These are phyloP conservation scores for Orthosia incerta DNA, from an alignment of 2,888 invertebrate genomes.

Conservation along the genomic window DNA sequence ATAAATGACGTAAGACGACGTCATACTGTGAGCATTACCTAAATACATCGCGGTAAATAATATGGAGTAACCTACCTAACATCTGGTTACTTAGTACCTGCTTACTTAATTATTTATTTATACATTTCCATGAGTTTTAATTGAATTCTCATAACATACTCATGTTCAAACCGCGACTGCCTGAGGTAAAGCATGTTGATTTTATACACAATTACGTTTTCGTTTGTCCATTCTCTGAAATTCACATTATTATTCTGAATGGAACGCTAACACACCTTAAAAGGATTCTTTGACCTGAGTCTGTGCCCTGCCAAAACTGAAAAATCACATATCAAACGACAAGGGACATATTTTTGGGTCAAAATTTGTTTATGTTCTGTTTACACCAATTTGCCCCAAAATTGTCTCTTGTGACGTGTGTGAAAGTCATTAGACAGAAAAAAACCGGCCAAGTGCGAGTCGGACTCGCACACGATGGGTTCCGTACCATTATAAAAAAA, in stretches of 20 bases:
- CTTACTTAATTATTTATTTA: background rate
- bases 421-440: no score
- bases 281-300: conserved; percentile 12
- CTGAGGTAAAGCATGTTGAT: conserved; percentile 25
- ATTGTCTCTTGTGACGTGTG: no score
- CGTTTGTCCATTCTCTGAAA: conserved; percentile 44
- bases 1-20: background rate
- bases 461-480: no score
- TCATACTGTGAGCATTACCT: background rate
- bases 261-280: conserved; percentile 13
- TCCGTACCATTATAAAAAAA: no score
- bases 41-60: background rate
- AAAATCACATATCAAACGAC: conserved; percentile 25
- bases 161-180: conserved; percentile 9
- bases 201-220: conserved; percentile 30
- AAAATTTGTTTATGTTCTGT: background rate
- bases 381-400: no score
- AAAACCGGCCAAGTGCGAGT: no score
- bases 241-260: conserved; percentile 51
- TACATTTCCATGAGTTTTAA: conserved; percentile 23
- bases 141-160: conserved; percentile 14
- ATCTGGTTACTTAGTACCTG: background rate
- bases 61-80: background rate
- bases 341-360: background rate
- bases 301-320: conserved; percentile 24